phyloP scores from a whole-genome alignment of 2,888 invertebrate genomes.

The Hyalella azteca region DNA sequence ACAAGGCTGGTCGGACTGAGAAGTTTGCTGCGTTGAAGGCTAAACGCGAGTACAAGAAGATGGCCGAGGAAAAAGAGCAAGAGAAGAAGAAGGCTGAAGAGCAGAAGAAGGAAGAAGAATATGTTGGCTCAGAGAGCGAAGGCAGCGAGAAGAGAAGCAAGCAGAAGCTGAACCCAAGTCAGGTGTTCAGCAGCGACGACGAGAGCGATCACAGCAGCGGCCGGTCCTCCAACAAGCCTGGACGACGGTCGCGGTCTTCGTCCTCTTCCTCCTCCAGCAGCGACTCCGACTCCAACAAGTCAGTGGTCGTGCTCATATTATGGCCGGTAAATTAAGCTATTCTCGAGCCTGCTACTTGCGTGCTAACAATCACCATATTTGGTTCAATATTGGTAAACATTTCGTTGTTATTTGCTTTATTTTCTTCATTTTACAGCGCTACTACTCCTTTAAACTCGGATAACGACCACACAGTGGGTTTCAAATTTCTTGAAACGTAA shows the following conservation, averaged over 20 bases:
- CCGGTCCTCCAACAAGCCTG: conserved; percentile 64
- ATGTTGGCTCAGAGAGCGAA: neutral
- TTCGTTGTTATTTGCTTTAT: too few relatives aligned
- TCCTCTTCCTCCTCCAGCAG: conserved; percentile 49
- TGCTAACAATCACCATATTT: too few relatives aligned
- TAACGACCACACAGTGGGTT: too few relatives aligned
- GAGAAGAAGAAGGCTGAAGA: conserved; percentile 52
- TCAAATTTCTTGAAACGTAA: too few relatives aligned
- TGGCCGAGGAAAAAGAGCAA: conserved; percentile 64
- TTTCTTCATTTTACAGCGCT: too few relatives aligned
- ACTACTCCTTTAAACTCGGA: too few relatives aligned
- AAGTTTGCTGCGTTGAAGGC: conserved; percentile 92
- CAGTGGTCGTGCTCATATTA: too few relatives aligned
- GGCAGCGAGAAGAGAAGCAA: conserved; percentile 19
- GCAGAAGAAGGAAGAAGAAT: conserved; percentile 25
- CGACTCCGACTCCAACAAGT: conserved; percentile 55
- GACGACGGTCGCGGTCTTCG: conserved; percentile 41
- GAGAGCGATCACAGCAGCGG: conserved; percentile 78
- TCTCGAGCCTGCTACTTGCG: too few relatives aligned
- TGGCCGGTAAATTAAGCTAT: too few relatives aligned
- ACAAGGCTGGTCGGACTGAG: conserved; percentile 78
- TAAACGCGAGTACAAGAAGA: conserved; percentile 80
- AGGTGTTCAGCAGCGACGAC: conserved; percentile 74
- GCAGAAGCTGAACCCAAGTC: conserved; percentile 38
- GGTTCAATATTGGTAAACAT: too few relatives aligned